A percentile compares a stretch with the other conserved stretches of the same genome.
Conservation (phyloP, 2,797 vertebrate species). For the Acipenser ruthenus region DNA sequence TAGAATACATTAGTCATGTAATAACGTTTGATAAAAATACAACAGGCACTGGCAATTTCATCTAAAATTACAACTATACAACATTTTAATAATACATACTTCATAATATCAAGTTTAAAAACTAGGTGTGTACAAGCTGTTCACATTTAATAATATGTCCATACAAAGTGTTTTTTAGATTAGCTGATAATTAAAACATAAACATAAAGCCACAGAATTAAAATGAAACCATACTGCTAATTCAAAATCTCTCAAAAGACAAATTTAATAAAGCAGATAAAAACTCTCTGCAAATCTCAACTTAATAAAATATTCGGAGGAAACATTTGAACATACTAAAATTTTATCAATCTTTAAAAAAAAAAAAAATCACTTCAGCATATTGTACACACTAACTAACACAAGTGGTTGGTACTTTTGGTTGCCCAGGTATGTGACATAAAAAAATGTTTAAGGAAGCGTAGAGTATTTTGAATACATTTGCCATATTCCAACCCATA, state of each 20-base stretch:
- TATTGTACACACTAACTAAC: no score
- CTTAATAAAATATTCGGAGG: neutral
- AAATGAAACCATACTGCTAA: no score
- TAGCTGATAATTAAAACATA: neutral
- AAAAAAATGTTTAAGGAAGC: no score
- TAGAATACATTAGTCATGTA: no score
- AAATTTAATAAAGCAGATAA: neutral
- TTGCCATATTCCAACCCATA: neutral
- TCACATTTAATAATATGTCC: no score
- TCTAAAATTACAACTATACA: neutral
- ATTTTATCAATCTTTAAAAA: no score
- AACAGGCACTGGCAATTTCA: neutral
- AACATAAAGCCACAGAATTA: neutral
- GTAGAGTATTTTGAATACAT: neutral
- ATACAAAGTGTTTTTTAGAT: no score
- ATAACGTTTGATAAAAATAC: neutral
- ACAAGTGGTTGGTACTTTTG: no score
- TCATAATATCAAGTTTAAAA: neutral
- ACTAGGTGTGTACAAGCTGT: neutral
- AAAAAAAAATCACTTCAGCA: no score
- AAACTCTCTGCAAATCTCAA: neutral
- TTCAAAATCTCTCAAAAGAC: neutral
- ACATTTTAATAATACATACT: neutral
- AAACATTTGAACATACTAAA: neutral
- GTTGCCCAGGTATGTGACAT: no score